Percentiles rank a stretch among this genome's conserved stretches.
Conservation (phyloP, 2,113 vertebrate genomes). For the Coreoperca whiteheadi region DNA sequence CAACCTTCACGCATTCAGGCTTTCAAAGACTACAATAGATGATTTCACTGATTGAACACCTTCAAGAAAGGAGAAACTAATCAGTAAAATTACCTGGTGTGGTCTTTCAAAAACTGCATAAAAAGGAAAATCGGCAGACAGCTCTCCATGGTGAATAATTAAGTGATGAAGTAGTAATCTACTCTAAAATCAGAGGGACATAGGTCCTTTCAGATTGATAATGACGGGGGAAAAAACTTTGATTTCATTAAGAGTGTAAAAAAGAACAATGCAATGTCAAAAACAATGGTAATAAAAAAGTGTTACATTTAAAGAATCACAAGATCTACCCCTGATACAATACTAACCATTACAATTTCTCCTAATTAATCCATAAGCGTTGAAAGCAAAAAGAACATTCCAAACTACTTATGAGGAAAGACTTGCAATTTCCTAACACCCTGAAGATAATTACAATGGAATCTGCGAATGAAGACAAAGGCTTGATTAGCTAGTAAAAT, state of each 20-base stretch:
- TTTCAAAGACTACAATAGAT: constrained; percentile 5
- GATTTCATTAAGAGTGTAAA: constrained; percentile 10
- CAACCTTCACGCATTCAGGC: constrained; percentile 2
- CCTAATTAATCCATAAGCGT: constrained; percentile 22
- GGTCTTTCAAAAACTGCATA: constrained; percentile 23
- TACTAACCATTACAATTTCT: neutral
- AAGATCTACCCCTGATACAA: neutral
- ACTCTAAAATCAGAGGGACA: constrained; percentile 14
- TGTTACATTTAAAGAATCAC: neutral
- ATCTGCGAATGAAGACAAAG: constrained; percentile 21
- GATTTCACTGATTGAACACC: constrained; percentile 12
- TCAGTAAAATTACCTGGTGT: constrained; percentile 38
- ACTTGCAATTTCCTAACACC: constrained; percentile 3
- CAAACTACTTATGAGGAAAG: neutral
- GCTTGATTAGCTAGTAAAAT: constrained; percentile 58
- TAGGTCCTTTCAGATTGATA: neutral
- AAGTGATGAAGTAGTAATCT: constrained; percentile 31
- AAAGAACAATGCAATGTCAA: constrained; percentile 3
- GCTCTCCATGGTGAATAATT: constrained; percentile 22
- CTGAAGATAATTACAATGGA: constrained; percentile 5
- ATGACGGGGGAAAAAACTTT: neutral
- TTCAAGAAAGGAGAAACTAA: constrained; percentile 36
- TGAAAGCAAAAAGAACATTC: constrained; percentile 6
- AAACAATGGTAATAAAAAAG: constrained; percentile 19
- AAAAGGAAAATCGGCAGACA: constrained; percentile 31